Evolutionary conservation across 2,797 vertebrate species (phyloP).

Genomic region (Pelodytes ibericus): DNA sequence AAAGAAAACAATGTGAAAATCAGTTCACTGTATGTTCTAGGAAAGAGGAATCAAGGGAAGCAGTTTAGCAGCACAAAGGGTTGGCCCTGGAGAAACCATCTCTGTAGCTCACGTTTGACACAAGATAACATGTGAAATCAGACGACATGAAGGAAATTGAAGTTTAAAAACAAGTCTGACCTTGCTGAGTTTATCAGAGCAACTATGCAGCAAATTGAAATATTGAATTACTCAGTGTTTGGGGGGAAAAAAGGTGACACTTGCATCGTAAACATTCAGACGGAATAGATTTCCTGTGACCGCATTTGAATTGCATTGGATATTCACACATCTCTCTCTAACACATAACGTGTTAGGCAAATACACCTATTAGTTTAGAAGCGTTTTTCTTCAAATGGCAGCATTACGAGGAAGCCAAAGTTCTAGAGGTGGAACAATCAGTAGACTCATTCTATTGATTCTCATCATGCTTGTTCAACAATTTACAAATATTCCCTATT

Average conservation of each 20-base stretch:
- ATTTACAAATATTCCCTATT: too few species aligned
- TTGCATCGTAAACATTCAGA: not conserved
- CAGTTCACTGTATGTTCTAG: not conserved
- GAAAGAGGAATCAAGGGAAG: constrained; percentile 12
- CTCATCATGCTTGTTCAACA: too few species aligned
- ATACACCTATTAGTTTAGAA: not conserved
- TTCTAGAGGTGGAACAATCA: too few species aligned
- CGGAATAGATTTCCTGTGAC: not conserved
- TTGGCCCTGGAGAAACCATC: constrained; percentile 13
- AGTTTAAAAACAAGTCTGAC: constrained; percentile 17
- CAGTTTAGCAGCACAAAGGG: not conserved
- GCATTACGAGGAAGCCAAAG: too few species aligned
- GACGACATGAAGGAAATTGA: constrained; percentile 32
- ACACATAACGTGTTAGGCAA: not conserved
- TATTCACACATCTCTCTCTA: not conserved
- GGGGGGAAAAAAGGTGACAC: not conserved
- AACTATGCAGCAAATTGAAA: not conserved
- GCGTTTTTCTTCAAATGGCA: too few species aligned
- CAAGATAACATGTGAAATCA: constrained; percentile 37
- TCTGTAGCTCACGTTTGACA: not conserved
- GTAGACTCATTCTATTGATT: too few species aligned
- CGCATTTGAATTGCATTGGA: not conserved
- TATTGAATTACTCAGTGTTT: not conserved
- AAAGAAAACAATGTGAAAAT: not conserved
- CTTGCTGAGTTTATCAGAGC: constrained; percentile 15